These are phyloP conservation scores for Calliopsis andreniformis DNA, from an alignment of 1,140 invertebrate genomes.

Conservation along the genomic window DNA sequence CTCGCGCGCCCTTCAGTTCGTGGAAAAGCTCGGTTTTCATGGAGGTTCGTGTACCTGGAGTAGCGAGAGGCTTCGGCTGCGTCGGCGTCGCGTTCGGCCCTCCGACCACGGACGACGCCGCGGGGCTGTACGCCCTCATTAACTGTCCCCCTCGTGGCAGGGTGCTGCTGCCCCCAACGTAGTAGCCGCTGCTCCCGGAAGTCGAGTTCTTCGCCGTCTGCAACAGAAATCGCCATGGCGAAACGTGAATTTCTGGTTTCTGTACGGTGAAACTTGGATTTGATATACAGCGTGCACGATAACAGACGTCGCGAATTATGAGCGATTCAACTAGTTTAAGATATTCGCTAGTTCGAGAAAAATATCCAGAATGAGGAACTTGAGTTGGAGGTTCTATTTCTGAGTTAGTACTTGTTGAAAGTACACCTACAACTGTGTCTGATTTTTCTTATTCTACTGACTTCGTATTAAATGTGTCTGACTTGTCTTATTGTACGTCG, in stretches of 20 bases:
- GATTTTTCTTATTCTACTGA: too few species aligned
- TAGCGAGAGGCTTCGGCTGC: constrained; percentile 73
- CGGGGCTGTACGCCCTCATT: constrained; percentile 87
- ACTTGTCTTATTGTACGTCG: too few species aligned
- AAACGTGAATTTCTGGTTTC: not conserved
- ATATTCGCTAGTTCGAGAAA: too few species aligned
- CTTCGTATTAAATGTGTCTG: too few species aligned
- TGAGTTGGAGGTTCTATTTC: too few species aligned
- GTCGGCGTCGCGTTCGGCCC: constrained; percentile 73
- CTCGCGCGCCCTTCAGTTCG: not conserved
- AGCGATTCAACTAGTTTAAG: too few species aligned
- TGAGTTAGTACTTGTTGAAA: too few species aligned
- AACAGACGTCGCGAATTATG: too few species aligned
- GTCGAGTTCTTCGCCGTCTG: constrained; percentile 80
- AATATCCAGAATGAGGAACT: too few species aligned
- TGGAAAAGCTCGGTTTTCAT: not conserved
- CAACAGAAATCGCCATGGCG: constrained; percentile 47
- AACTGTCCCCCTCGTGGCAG: constrained; percentile 84
- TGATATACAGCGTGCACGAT: too few species aligned
- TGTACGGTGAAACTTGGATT: too few species aligned
- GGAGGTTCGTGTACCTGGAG: constrained; percentile 72
- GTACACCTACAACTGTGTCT: too few species aligned
- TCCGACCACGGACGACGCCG: constrained; percentile 75
- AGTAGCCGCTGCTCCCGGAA: constrained; percentile 80
- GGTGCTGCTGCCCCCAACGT: constrained; percentile 84